Conservation (phyloP, 2,113 vertebrate genomes). For the Chiloscyllium plagiosum region DNA sequence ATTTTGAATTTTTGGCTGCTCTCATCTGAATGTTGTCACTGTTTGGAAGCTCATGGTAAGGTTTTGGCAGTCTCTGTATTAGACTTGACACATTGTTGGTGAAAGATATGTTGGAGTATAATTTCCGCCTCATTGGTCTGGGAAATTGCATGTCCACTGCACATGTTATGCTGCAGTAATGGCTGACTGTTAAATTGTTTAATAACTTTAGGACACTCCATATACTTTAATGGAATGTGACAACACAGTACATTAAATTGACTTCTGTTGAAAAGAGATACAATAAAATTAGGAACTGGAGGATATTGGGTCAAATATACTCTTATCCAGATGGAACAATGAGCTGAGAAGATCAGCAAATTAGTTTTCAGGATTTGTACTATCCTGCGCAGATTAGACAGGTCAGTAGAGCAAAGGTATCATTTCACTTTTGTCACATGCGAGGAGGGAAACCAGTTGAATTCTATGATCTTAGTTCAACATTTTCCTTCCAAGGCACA, state of each 20-base stretch:
- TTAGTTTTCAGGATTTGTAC: background rate
- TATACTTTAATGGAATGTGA: background rate
- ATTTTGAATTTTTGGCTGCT: background rate
- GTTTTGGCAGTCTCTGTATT: background rate
- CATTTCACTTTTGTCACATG: background rate
- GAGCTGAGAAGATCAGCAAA: background rate
- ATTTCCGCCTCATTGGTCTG: background rate
- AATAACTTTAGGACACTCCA: background rate
- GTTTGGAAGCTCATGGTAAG: background rate
- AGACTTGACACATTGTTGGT: background rate
- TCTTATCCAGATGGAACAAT: background rate
- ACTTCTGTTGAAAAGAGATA: background rate
- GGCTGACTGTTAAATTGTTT: background rate
- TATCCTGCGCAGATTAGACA: background rate
- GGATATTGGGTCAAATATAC: background rate
- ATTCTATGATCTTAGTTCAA: background rate
- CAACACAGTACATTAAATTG: background rate
- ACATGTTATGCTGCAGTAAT: background rate
- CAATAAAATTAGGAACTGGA: background rate
- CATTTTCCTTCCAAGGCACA: background rate
- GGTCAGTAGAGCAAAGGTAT: background rate
- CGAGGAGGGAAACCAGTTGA: background rate
- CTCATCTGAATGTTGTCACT: background rate
- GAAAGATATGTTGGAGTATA: background rate
- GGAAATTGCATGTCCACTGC: background rate